phyloP scores from a whole-genome alignment of 2,888 invertebrate genomes.

The Carterocephalus palaemon region DNA sequence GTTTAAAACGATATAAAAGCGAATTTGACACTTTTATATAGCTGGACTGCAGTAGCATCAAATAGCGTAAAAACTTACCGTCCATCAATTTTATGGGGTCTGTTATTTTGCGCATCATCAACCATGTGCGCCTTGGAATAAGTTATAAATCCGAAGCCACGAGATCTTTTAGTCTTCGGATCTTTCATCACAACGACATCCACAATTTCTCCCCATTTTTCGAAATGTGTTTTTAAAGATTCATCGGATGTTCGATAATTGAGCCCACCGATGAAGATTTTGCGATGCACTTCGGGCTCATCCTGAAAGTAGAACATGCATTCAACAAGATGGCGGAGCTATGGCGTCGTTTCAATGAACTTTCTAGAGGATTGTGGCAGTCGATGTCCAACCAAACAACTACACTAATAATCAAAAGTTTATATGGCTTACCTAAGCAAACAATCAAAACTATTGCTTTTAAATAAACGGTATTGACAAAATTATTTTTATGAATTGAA shows the following conservation, averaged over 20 bases:
- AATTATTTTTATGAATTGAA: no score
- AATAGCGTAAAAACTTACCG: slow-evolving; percentile 64
- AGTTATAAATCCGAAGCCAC: slow-evolving; percentile 99
- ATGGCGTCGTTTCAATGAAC: slow-evolving; percentile 33
- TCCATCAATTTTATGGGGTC: slow-evolving; percentile 96
- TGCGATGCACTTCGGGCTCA: slow-evolving; percentile 92
- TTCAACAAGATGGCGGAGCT: slow-evolving; percentile 71
- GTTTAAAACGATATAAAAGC: slow-evolving; percentile 69
- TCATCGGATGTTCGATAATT: slow-evolving; percentile 97
- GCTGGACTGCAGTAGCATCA: slow-evolving; percentile 60
- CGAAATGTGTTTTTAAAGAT: slow-evolving; percentile 95
- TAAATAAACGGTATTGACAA: no score
- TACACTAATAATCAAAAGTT: no score
- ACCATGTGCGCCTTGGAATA: slow-evolving; percentile 97
- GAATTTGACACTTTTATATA: slow-evolving; percentile 53
- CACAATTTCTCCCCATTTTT: slow-evolving; percentile 97
- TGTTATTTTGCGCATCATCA: slow-evolving; percentile 94
- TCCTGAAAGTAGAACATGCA: slow-evolving; percentile 69
- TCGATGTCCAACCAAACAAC: no score
- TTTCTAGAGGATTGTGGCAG: no score
- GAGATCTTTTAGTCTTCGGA: slow-evolving; percentile 94
- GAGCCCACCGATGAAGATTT: slow-evolving; percentile 96
- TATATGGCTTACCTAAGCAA: no score
- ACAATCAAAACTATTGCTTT: no score
- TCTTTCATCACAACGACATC: slow-evolving; percentile 99